Conservation (phyloP, 2,797 vertebrate species). For the Ibycter americanus region DNA sequence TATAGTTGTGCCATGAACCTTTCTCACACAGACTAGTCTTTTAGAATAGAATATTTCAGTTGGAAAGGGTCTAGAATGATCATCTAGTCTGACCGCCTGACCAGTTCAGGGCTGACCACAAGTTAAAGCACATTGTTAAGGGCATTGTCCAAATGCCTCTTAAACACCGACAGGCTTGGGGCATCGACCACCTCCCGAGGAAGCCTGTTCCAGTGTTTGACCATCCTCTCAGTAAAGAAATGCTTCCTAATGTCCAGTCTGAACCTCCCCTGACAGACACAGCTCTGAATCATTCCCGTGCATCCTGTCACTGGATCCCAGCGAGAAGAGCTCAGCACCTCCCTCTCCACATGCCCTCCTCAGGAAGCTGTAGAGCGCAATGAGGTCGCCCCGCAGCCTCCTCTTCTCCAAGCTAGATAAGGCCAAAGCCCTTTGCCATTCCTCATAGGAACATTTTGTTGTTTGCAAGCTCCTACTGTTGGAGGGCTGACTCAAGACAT, state of each 20-base stretch:
- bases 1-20: neutral
- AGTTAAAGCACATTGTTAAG: neutral
- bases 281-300: neutral
- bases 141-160: neutral
- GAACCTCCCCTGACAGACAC: rapidly evolving
- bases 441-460: neutral
- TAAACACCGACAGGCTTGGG: neutral
- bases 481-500: neutral
- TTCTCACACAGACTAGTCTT: neutral
- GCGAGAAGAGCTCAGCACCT: neutral
- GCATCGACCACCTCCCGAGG: too few relatives aligned
- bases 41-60: neutral
- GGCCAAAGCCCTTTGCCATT: neutral
- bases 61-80: neutral
- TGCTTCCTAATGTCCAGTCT: neutral
- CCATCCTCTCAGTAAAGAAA: neutral
- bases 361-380: neutral
- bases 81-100: neutral
- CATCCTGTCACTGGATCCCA: too few relatives aligned
- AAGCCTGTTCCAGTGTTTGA: neutral
- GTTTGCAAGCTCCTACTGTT: neutral
- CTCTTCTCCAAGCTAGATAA: neutral
- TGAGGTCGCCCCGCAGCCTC: neutral
- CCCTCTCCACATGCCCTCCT: neutral
- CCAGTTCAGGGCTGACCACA: neutral